Percentiles rank a stretch among this genome's conserved stretches.
These are phyloP conservation scores for Mesoclemmys tuberculata DNA, from an alignment of 2,113 vertebrate species.

Conservation along the genomic window DNA sequence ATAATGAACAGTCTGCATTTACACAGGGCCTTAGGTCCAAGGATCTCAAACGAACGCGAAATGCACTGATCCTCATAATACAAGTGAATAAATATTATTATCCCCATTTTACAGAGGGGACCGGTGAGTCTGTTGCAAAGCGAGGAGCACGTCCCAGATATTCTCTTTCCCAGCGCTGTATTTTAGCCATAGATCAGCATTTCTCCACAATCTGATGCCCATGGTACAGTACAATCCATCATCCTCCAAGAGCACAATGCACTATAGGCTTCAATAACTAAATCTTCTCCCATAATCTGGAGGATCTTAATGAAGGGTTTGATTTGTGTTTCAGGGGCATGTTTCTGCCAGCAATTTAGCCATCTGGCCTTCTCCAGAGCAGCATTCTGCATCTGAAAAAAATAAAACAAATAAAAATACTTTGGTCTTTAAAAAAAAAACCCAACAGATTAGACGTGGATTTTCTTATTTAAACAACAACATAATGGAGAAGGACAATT, in stretches of 20 bases:
- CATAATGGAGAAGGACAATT: neutral
- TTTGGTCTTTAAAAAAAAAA: neutral
- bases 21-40: neutral
- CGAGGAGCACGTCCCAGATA: neutral
- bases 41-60: neutral
- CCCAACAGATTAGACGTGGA: neutral
- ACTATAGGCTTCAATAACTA: neutral
- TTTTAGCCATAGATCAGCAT: rapidly evolving
- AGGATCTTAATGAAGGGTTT: neutral
- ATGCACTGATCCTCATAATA: neutral
- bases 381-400: neutral
- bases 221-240: neutral
- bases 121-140: neutral
- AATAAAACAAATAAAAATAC: neutral
- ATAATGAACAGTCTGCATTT: neutral
- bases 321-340: neutral
- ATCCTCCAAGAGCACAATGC: rapidly evolving
- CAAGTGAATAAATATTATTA: neutral
- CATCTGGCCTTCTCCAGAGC: neutral
- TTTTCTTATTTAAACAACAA: neutral
- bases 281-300: neutral
- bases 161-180: neutral
- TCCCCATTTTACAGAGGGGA: neutral
- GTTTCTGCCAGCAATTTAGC: neutral
- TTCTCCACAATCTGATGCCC: neutral